phyloP scores from a whole-genome alignment of 2,888 invertebrate species.

The Ellobium chinense region DNA sequence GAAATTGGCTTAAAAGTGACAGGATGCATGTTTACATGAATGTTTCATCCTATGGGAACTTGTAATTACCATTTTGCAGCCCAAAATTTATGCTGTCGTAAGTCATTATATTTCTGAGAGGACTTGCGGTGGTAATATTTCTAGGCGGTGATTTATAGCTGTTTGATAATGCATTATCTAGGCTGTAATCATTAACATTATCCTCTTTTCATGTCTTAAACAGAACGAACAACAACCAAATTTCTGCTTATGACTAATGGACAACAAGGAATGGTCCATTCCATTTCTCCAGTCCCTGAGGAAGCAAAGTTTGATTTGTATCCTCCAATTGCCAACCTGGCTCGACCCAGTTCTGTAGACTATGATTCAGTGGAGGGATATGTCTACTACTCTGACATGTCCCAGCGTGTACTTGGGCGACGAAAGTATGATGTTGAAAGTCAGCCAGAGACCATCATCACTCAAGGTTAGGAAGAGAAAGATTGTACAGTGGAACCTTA shows the following conservation, averaged over 20 bases:
- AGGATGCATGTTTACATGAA: too few relatives aligned
- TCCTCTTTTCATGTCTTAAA: too few relatives aligned
- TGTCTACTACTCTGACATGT: conserved; percentile 85
- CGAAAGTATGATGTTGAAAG: conserved; percentile 17
- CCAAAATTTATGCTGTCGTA: too few relatives aligned
- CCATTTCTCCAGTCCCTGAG: conserved; percentile 80
- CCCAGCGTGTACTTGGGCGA: conserved; percentile 81
- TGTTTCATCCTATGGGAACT: too few relatives aligned
- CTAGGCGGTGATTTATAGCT: too few relatives aligned
- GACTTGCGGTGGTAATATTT: too few relatives aligned
- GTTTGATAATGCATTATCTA: too few relatives aligned
- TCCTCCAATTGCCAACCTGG: conserved; percentile 85
- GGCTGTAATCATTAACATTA: too few relatives aligned
- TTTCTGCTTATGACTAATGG: conserved; percentile 86
- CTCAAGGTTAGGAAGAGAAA: conserved; percentile 28
- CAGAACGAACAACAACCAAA: conserved; percentile 82
- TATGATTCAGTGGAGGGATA: conserved; percentile 83
- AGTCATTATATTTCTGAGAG: too few relatives aligned
- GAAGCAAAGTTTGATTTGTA: conserved; percentile 82
- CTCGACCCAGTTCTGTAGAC: conserved; percentile 85
- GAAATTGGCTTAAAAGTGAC: too few relatives aligned
- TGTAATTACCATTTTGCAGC: too few relatives aligned
- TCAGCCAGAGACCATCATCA: conserved; percentile 32
- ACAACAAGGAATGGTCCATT: conserved; percentile 86
- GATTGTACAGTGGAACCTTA: too few relatives aligned